Conservation (phyloP, 2,113 vertebrate genomes). For the Mastomys coucha region DNA sequence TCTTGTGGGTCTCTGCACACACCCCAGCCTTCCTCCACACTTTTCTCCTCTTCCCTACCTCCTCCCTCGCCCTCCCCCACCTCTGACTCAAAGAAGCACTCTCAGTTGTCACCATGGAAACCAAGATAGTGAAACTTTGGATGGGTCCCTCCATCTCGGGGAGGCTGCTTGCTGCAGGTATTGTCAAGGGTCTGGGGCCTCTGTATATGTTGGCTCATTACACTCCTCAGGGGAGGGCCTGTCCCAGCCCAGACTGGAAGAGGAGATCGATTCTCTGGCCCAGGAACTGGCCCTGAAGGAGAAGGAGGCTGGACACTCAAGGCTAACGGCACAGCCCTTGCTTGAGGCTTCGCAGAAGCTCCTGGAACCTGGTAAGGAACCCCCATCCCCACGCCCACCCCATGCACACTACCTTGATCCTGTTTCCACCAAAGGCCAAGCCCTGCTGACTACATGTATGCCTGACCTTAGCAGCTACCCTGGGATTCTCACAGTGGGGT, state of each 20-base stretch:
- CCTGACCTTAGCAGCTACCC: conserved; percentile 52
- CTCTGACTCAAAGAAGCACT: neutral
- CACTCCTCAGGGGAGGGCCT: conserved; percentile 67
- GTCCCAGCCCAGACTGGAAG: conserved; percentile 86
- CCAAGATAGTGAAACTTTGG: neutral
- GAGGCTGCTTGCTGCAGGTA: neutral
- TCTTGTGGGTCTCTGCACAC: neutral
- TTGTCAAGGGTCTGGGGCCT: neutral
- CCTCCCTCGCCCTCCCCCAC: neutral
- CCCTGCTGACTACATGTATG: neutral
- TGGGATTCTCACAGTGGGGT: accelerated
- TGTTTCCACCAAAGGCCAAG: neutral
- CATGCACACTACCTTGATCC: no score
- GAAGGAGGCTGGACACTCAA: conserved; percentile 73
- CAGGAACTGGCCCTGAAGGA: conserved; percentile 89
- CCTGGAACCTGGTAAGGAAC: conserved; percentile 62
- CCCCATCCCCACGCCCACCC: accelerated
- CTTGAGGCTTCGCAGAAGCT: neutral
- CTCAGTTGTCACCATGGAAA: neutral
- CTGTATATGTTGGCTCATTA: neutral
- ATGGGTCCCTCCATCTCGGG: neutral
- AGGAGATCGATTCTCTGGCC: conserved; percentile 93
- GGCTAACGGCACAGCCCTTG: neutral
- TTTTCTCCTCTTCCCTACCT: accelerated
- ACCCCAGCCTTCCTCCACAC: neutral